These are phyloP conservation scores for Busseola fusca DNA, from an alignment of 2,888 invertebrate species.

Conservation along the genomic window DNA sequence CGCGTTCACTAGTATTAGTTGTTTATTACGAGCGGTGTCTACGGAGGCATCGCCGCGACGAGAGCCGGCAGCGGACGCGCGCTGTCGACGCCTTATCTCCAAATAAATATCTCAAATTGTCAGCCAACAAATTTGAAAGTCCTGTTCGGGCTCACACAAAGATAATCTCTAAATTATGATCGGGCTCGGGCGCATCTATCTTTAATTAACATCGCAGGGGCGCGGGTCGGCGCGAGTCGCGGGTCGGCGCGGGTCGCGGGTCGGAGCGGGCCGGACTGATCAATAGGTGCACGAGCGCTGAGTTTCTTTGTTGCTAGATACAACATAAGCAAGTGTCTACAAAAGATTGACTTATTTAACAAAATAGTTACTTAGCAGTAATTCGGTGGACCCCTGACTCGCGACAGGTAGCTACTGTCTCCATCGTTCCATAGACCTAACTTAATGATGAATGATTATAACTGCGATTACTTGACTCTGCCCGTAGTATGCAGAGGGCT, in stretches of 20 bases:
- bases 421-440: background rate
- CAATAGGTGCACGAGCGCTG: slow-evolving; percentile 59
- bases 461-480: background rate
- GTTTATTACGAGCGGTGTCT: slow-evolving; percentile 20
- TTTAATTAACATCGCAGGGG: slow-evolving; percentile 78
- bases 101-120: slow-evolving; percentile 72
- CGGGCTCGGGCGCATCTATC: slow-evolving; percentile 72
- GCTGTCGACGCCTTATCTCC: slow-evolving; percentile 67
- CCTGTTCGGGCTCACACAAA: slow-evolving; percentile 68
- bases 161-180: slow-evolving; percentile 71
- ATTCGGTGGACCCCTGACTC: background rate
- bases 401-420: background rate
- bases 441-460: background rate
- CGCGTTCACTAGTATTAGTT: slow-evolving; percentile 30
- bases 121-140: slow-evolving; percentile 77
- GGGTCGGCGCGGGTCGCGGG: slow-evolving; percentile 16
- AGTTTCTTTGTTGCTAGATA: background rate
- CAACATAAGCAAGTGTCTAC: background rate
- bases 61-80: slow-evolving; percentile 17
- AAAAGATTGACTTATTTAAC: slow-evolving; percentile 1
- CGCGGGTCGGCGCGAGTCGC: background rate
- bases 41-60: slow-evolving; percentile 25
- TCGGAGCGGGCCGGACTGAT: slow-evolving; percentile 60
- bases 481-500: background rate
- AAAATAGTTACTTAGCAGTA: background rate